phyloP scores from a whole-genome alignment of 2,888 invertebrate species.

The Eulithis prunata region DNA sequence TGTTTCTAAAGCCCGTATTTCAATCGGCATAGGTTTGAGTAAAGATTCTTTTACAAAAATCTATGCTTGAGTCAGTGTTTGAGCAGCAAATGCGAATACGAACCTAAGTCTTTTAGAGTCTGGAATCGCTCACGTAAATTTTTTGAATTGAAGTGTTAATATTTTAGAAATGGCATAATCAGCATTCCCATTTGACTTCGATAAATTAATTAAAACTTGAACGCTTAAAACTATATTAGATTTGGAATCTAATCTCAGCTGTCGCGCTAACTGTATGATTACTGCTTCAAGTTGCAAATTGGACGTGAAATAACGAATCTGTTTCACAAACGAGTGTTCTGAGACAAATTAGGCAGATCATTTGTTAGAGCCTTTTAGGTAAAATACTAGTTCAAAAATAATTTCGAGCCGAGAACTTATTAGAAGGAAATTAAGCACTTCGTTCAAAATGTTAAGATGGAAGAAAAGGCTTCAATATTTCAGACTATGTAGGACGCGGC shows the following conservation, averaged over 20 bases:
- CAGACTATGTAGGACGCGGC: too few relatives aligned
- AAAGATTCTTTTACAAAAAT: too few relatives aligned
- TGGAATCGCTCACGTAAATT: background rate
- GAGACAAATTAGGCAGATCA: slow-evolving; percentile 32
- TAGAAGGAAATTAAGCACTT: slow-evolving; percentile 7
- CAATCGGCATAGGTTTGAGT: too few relatives aligned
- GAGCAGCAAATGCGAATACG: too few relatives aligned
- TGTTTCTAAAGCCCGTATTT: too few relatives aligned
- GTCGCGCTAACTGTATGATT: slow-evolving; percentile 30
- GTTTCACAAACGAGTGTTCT: slow-evolving; percentile 26
- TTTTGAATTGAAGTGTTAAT: background rate
- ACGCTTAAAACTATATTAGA: slow-evolving; percentile 27
- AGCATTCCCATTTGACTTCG: slow-evolving; percentile 19
- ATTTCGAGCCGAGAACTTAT: slow-evolving; percentile 5
- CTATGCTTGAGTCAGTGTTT: too few relatives aligned
- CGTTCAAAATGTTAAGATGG: background rate
- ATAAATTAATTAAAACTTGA: slow-evolving; percentile 32
- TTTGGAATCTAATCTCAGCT: slow-evolving; percentile 32
- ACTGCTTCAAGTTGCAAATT: slow-evolving; percentile 28
- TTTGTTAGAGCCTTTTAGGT: slow-evolving; percentile 21
- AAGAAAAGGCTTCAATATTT: too few relatives aligned
- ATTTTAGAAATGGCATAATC: slow-evolving; percentile 3
- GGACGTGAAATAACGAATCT: slow-evolving; percentile 33
- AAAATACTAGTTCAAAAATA: slow-evolving; percentile 7
- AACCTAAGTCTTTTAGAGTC: too few relatives aligned